Conservation (phyloP, 2,888 invertebrate species). For the Trichogramma evanescens region DNA sequence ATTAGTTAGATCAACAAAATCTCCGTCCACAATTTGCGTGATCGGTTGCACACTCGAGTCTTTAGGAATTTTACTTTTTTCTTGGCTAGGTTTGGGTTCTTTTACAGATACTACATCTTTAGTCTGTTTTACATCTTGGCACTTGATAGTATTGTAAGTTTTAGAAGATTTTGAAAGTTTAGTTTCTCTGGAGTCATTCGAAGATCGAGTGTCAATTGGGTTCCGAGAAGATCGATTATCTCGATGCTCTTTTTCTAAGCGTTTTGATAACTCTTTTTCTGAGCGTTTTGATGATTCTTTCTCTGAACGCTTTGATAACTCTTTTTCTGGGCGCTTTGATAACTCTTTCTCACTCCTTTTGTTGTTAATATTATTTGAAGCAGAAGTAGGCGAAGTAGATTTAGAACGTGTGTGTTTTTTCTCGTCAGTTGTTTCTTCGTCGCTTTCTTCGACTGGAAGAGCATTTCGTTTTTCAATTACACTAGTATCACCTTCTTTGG, state of each 20-base stretch:
- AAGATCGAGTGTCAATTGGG: too few relatives aligned
- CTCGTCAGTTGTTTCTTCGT: conserved; percentile 39
- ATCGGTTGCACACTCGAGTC: too few relatives aligned
- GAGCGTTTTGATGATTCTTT: background rate
- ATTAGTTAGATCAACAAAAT: conserved; percentile 43
- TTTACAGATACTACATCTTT: too few relatives aligned
- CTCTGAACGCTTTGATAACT: background rate
- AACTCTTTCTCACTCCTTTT: conserved; percentile 12
- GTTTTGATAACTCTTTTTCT: conserved; percentile 25
- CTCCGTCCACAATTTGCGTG: conserved; percentile 37
- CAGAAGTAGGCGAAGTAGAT: conserved; percentile 19
- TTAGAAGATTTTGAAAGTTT: too few relatives aligned
- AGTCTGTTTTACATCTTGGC: too few relatives aligned
- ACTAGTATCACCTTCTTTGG: conserved; percentile 64
- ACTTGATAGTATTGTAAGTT: too few relatives aligned
- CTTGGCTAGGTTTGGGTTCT: too few relatives aligned
- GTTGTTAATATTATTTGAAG: background rate
- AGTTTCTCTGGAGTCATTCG: too few relatives aligned
- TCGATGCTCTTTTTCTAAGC: conserved; percentile 17
- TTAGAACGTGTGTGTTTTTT: conserved; percentile 37
- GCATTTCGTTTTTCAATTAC: conserved; percentile 62
- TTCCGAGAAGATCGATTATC: too few relatives aligned
- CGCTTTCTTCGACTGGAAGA: conserved; percentile 67
- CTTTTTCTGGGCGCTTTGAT: conserved; percentile 8
- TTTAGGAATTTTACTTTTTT: too few relatives aligned